Percentiles rank a stretch among this genome's conserved stretches.
phyloP scores from a whole-genome alignment of 2,797 vertebrate genomes.

The Chelonia mydas region DNA sequence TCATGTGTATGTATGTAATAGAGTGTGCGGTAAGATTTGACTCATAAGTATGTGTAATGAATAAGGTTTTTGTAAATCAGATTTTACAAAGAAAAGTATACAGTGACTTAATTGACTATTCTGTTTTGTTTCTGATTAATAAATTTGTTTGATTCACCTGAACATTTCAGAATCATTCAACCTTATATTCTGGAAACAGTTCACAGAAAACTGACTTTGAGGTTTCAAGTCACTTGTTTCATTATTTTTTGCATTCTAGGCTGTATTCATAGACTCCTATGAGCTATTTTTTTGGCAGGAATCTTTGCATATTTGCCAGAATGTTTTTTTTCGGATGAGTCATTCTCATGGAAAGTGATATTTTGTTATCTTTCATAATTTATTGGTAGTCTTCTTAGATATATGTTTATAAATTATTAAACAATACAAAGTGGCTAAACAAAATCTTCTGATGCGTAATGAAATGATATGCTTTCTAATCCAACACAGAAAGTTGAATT shows the following conservation, averaged over 20 bases:
- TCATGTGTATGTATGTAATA: neutral
- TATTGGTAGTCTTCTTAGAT: constrained; percentile 51
- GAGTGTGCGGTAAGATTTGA: neutral
- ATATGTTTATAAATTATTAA: constrained; percentile 58
- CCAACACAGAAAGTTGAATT: constrained; percentile 18
- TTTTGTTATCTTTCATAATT: constrained; percentile 47
- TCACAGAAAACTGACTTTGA: neutral
- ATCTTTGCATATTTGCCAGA: neutral
- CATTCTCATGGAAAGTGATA: neutral
- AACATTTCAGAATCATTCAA: neutral
- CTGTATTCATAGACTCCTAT: neutral
- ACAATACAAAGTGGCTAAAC: constrained; percentile 31
- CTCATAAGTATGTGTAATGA: neutral
- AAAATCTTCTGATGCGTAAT: constrained; percentile 1
- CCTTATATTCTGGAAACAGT: neutral
- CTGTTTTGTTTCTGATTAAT: neutral
- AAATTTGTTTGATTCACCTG: neutral
- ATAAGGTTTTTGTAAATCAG: neutral
- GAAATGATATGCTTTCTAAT: constrained; percentile 32
- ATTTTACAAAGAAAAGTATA: neutral
- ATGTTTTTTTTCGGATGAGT: constrained; percentile 35
- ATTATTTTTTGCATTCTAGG: neutral
- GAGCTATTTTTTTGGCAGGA: neutral
- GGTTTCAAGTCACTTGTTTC: neutral
- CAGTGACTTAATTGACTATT: neutral